These are phyloP conservation scores for Philypnodon macrostomus DNA, from an alignment of 2,797 vertebrate genomes.

Conservation along the genomic window DNA sequence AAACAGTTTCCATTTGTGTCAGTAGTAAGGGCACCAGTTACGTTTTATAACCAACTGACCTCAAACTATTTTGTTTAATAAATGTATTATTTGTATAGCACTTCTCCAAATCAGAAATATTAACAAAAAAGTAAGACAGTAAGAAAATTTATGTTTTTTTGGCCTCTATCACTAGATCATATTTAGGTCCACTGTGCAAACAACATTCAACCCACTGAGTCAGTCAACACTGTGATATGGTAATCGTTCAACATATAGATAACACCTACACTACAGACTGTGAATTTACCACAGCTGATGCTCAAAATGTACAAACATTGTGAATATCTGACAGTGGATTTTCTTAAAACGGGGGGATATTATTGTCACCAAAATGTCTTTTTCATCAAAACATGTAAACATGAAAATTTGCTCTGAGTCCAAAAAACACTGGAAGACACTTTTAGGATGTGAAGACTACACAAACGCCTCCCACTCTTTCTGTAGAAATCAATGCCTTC, in stretches of 20 bases:
- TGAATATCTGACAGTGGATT: conserved; percentile 21
- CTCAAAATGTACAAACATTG: too few species aligned
- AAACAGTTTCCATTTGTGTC: conserved; percentile 5
- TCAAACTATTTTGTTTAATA: too few species aligned
- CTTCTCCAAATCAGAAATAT: conserved; percentile 47
- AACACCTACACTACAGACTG: conserved; percentile 49
- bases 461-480: conserved; percentile 39
- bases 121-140: conserved; percentile 14
- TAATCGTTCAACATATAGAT: conserved; percentile 47
- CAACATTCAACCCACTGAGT: conserved; percentile 51
- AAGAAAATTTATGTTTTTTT: conserved; percentile 45
- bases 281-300: conserved; percentile 50
- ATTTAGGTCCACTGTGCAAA: conserved; percentile 58
- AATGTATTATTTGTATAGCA: conserved; percentile 31
- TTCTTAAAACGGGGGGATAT: conserved; percentile 11
- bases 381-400: conserved; percentile 5
- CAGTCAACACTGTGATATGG: conserved; percentile 42
- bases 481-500: conserved; percentile 20
- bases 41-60: background rate
- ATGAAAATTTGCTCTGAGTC: conserved; percentile 29
- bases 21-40: background rate
- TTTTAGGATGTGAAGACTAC: conserved; percentile 27
- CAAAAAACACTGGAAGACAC: conserved; percentile 58
- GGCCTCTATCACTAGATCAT: conserved; percentile 59
- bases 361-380: conserved; percentile 34